These are phyloP conservation scores for Osmoderma eremita DNA, from an alignment of 2,888 invertebrate species.

Conservation along the genomic window DNA sequence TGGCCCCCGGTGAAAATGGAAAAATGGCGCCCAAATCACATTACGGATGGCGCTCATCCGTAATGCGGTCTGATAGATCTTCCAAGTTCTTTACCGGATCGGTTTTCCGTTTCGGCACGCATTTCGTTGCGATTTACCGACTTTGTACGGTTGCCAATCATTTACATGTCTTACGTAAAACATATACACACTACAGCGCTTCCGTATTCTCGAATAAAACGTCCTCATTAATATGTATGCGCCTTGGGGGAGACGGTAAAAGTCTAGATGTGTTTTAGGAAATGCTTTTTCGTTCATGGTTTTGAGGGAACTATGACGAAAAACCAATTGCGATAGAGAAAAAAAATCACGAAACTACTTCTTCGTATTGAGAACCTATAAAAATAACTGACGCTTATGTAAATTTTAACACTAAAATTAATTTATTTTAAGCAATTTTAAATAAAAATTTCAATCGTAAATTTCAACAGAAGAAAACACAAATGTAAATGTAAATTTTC, in stretches of 20 bases:
- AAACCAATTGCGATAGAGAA: too few species aligned
- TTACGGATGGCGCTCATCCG: constrained; percentile 51
- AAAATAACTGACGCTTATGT: too few species aligned
- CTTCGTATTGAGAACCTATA: too few species aligned
- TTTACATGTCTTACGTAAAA: constrained; percentile 29
- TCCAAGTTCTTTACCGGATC: constrained; percentile 44
- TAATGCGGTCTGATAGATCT: constrained; percentile 51
- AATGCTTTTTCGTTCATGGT: too few species aligned
- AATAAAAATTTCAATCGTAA: too few species aligned
- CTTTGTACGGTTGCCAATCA: constrained; percentile 45
- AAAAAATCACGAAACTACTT: too few species aligned
- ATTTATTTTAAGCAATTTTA: too few species aligned
- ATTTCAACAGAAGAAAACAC: too few species aligned
- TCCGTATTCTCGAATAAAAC: constrained; percentile 11
- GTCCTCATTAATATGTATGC: constrained; percentile 39
- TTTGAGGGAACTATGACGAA: too few species aligned
- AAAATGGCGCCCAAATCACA: constrained; percentile 51
- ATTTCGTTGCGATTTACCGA: constrained; percentile 49
- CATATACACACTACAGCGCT: not conserved
- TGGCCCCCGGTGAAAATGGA: constrained; percentile 40
- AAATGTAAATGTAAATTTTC: too few species aligned
- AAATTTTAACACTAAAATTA: too few species aligned
- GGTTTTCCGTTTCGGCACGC: constrained; percentile 54
- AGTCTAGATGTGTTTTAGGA: not conserved
- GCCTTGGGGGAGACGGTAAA: constrained; percentile 3